Conservation (phyloP, 2,113 vertebrate species). For the Tricholaema leucomelas region DNA sequence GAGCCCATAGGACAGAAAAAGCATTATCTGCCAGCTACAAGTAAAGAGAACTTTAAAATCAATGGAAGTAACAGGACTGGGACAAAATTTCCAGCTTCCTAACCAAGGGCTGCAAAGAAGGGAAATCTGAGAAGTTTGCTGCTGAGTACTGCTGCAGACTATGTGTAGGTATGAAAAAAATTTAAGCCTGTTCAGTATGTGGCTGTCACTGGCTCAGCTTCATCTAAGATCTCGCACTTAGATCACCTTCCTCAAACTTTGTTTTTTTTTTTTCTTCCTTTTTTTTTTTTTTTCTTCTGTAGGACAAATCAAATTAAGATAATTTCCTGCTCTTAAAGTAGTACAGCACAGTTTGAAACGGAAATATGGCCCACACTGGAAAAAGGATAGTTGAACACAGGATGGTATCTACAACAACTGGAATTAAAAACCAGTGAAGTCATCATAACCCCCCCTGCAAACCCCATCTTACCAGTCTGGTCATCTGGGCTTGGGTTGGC, state of each 20-base stretch:
- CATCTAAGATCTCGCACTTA: neutral
- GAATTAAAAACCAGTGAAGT: neutral
- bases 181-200: fast-evolving
- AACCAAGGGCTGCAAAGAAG: neutral
- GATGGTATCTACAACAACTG: neutral
- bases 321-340: slow-evolving; percentile 14
- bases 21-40: neutral
- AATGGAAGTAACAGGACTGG: neutral
- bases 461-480: neutral
- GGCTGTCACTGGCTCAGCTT: neutral
- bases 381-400: neutral
- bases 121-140: neutral
- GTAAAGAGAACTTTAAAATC: neutral
- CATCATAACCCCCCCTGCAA: neutral
- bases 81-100: neutral
- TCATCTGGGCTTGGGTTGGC: neutral
- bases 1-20: neutral
- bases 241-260: neutral
- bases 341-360: neutral
- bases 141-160: fast-evolving
- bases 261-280: neutral
- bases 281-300: neutral
- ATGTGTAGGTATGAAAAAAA: fast-evolving
- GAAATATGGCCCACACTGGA: neutral
- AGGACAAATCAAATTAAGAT: neutral